These are phyloP conservation scores for Macrophya alboannulata DNA, from an alignment of 2,888 invertebrate genomes.

Conservation along the genomic window DNA sequence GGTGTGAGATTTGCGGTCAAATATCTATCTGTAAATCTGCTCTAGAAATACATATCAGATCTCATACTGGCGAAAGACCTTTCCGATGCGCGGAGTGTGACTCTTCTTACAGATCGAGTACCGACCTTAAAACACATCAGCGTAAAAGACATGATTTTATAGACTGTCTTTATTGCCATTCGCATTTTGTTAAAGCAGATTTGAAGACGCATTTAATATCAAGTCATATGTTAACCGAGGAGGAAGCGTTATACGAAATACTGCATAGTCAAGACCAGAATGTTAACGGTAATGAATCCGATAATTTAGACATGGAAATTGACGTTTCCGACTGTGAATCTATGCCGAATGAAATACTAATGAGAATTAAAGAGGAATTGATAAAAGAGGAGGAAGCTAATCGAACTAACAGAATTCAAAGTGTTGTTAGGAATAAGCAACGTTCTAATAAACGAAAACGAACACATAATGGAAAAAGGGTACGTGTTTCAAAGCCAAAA, in stretches of 20 bases:
- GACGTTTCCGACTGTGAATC: conserved; percentile 17
- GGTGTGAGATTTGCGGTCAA: conserved; percentile 64
- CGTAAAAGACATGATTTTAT: conserved; percentile 64
- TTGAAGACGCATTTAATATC: conserved; percentile 65
- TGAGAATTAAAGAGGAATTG: conserved; percentile 37
- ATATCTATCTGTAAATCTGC: conserved; percentile 61
- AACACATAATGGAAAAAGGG: background rate
- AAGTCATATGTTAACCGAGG: conserved; percentile 66
- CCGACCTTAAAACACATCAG: conserved; percentile 64
- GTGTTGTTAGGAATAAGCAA: background rate
- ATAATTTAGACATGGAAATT: conserved; percentile 33
- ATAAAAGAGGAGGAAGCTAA: conserved; percentile 24
- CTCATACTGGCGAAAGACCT: conserved; percentile 53
- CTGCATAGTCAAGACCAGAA: conserved; percentile 54
- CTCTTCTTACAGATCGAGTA: conserved; percentile 59
- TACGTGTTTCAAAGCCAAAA: background rate
- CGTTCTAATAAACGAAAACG: background rate
- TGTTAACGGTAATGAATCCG: conserved; percentile 13
- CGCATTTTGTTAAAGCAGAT: conserved; percentile 59
- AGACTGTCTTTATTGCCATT: conserved; percentile 62
- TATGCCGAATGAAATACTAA: background rate
- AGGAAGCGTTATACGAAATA: conserved; percentile 62
- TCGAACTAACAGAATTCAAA: background rate
- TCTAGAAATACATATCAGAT: conserved; percentile 65
- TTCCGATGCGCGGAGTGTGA: conserved; percentile 66